Percentiles rank a stretch among this genome's conserved stretches.
These are phyloP conservation scores for Colinus virginianus DNA, from an alignment of 2,113 vertebrate genomes.

Conservation along the genomic window DNA sequence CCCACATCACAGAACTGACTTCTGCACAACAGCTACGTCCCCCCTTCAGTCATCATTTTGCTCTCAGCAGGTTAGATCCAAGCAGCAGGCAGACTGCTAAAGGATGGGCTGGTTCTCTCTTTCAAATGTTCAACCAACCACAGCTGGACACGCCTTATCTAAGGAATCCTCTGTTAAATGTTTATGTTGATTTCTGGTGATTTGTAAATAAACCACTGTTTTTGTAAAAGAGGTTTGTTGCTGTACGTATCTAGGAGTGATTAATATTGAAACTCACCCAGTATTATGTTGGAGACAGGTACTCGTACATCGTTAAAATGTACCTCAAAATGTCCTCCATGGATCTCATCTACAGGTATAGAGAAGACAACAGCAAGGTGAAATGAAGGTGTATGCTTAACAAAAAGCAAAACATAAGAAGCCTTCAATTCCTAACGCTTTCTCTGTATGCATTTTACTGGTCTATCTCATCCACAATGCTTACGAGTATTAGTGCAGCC, in stretches of 20 bases:
- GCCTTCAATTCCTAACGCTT: not conserved
- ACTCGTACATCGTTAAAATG: constrained; percentile 88
- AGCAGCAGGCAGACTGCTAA: not conserved
- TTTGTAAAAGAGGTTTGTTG: not conserved
- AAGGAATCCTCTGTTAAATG: not conserved
- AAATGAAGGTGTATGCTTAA: not conserved
- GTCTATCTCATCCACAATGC: not conserved
- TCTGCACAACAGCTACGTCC: not conserved
- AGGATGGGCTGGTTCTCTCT: not conserved
- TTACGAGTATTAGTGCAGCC: not conserved
- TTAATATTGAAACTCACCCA: constrained; percentile 80
- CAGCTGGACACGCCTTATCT: not conserved
- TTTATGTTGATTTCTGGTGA: rapidly evolving
- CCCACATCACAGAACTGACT: not conserved
- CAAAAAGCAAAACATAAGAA: not conserved
- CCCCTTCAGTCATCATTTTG: not conserved
- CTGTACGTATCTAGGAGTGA: not conserved
- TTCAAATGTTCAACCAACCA: not conserved
- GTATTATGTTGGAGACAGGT: constrained; percentile 86
- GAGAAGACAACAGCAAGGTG: not conserved
- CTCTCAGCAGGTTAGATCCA: not conserved
- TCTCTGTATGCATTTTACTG: not conserved
- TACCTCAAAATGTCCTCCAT: constrained; percentile 94
- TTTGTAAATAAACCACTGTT: not conserved
- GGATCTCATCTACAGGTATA: constrained; percentile 81